Conservation (phyloP, 2,797 vertebrate genomes). For the Alca torda region DNA sequence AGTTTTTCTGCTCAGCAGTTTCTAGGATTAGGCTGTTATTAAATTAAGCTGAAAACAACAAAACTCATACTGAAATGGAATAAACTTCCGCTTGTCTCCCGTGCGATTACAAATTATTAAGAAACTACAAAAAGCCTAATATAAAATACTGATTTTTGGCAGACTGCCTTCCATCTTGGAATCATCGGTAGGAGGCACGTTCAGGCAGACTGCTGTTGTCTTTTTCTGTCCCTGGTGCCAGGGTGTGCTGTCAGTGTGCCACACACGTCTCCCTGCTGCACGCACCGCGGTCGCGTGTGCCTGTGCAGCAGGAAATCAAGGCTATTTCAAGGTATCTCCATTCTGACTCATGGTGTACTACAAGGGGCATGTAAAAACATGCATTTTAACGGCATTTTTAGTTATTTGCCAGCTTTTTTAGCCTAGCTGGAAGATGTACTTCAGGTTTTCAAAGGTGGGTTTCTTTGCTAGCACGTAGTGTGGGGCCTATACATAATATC, state of each 20-base stretch:
- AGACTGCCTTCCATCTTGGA: not conserved
- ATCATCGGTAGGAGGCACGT: not conserved
- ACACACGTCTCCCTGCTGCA: not conserved
- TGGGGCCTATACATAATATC: accelerated
- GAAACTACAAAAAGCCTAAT: not conserved
- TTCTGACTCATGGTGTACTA: no score
- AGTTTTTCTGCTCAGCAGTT: not conserved
- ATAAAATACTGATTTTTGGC: not conserved
- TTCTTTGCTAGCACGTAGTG: not conserved
- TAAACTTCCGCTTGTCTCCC: not conserved
- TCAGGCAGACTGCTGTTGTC: not conserved
- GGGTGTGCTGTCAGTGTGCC: not conserved
- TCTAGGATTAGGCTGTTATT: not conserved
- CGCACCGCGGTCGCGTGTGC: no score
- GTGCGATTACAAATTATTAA: not conserved
- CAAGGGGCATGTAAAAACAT: not conserved
- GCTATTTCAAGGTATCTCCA: not conserved
- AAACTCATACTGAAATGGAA: not conserved
- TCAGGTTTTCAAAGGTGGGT: not conserved
- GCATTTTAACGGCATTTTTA: not conserved
- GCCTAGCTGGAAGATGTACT: not conserved
- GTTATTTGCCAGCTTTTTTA: not conserved
- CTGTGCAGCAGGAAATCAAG: not conserved
- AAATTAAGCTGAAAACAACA: not conserved
- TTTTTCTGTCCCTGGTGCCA: not conserved